phyloP scores from a whole-genome alignment of 2,113 vertebrate species.

The Scopus umbretta region DNA sequence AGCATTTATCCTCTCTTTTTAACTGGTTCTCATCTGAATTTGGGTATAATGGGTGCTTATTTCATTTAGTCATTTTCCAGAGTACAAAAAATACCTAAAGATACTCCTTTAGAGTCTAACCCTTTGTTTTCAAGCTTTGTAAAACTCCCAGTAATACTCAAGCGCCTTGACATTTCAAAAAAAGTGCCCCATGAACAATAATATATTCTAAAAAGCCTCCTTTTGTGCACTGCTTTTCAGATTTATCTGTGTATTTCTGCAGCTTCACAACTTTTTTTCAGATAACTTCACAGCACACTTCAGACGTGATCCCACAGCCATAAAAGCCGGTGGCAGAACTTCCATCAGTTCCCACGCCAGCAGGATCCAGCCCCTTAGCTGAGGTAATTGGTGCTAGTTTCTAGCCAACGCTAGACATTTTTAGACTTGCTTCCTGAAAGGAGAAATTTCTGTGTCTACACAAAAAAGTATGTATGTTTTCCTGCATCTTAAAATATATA shows the following conservation, averaged over 20 bases:
- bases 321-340: background rate
- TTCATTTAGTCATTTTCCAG: background rate
- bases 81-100: background rate
- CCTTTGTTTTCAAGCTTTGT: conserved; percentile 14
- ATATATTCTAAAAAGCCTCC: background rate
- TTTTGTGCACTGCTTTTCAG: background rate
- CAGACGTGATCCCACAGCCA: background rate
- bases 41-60: background rate
- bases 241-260: background rate
- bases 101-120: background rate
- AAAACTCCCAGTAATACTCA: background rate
- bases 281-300: background rate
- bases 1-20: background rate
- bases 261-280: background rate
- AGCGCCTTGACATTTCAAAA: background rate
- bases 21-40: background rate
- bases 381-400: background rate
- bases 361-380: background rate
- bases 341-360: background rate
- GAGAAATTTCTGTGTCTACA: background rate
- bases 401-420: background rate
- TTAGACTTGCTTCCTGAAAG: background rate
- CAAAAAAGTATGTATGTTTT: background rate
- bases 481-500: background rate
- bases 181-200: background rate